Evolutionary conservation across 2,888 invertebrate genomes (phyloP).

Genomic region (Phragmatobia fuliginosa): DNA sequence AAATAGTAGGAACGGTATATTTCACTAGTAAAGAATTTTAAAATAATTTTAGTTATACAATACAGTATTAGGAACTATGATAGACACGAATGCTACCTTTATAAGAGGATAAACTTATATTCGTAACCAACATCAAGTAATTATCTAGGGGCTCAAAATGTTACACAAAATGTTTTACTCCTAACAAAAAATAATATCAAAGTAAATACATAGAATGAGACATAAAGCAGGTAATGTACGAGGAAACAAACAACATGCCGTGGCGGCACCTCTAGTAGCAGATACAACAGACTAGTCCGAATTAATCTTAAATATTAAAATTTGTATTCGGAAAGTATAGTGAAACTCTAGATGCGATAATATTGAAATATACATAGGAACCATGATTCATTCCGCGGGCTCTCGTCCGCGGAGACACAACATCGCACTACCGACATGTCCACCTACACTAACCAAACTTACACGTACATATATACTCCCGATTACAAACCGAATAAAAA

Average conservation of each 20-base stretch:
- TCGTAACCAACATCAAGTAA: constrained; percentile 76
- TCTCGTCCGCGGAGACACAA: constrained; percentile 82
- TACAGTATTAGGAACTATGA: constrained; percentile 87
- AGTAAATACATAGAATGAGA: constrained; percentile 62
- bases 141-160: constrained; percentile 64
- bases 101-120: constrained; percentile 80
- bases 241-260: constrained; percentile 83
- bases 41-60: constrained; percentile 85
- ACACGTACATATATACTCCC: constrained; percentile 65
- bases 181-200: constrained; percentile 73
- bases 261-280: constrained; percentile 82
- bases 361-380: constrained; percentile 88
- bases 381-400: constrained; percentile 86
- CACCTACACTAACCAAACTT: constrained; percentile 79
- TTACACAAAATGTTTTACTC: constrained; percentile 67
- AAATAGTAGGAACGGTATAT: constrained; percentile 86
- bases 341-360: constrained; percentile 87
- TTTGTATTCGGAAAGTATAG: constrained; percentile 87
- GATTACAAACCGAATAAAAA: constrained; percentile 69
- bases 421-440: constrained; percentile 82
- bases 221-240: constrained; percentile 61
- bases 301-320: constrained; percentile 87
- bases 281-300: constrained; percentile 86
- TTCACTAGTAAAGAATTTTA: constrained; percentile 85
- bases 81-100: constrained; percentile 84